A percentile compares a stretch with the other conserved stretches of the same genome.
These are phyloP conservation scores for Chymomyza amoena DNA, from an alignment of 2,888 invertebrate genomes.

Conservation along the genomic window DNA sequence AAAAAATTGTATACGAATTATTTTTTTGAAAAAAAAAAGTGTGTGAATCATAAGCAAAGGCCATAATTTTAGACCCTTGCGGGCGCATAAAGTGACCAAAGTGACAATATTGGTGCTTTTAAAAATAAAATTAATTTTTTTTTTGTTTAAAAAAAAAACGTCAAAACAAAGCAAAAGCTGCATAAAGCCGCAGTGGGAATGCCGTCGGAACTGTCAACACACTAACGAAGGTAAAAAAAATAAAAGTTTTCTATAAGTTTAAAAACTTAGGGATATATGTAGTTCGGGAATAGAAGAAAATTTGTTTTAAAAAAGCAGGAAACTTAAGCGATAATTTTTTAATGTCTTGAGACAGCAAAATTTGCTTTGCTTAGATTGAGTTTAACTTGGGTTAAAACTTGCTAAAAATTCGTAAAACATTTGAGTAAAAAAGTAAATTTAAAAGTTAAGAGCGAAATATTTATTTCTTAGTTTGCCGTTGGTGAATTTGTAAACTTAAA, in stretches of 20 bases:
- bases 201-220: neutral
- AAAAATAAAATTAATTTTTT: neutral
- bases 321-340: no score
- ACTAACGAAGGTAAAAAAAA: neutral
- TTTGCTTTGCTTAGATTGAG: no score
- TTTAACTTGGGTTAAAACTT: no score
- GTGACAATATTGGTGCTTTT: neutral
- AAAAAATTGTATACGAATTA: neutral
- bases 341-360: no score
- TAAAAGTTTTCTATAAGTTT: neutral
- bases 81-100: neutral
- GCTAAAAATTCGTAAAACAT: no score
- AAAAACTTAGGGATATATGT: neutral
- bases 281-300: no score
- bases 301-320: no score
- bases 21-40: neutral
- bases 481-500: no score
- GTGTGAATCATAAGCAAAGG: neutral
- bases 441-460: no score
- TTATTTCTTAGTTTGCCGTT: no score
- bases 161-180: neutral
- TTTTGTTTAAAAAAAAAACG: neutral
- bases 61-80: neutral
- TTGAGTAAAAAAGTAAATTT: no score
- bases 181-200: neutral